Evolutionary conservation across 2,797 vertebrate genomes (phyloP), one percentile per base, ranked within the genome.

Genomic region (Hydrocynus forskahlii): DNA sequence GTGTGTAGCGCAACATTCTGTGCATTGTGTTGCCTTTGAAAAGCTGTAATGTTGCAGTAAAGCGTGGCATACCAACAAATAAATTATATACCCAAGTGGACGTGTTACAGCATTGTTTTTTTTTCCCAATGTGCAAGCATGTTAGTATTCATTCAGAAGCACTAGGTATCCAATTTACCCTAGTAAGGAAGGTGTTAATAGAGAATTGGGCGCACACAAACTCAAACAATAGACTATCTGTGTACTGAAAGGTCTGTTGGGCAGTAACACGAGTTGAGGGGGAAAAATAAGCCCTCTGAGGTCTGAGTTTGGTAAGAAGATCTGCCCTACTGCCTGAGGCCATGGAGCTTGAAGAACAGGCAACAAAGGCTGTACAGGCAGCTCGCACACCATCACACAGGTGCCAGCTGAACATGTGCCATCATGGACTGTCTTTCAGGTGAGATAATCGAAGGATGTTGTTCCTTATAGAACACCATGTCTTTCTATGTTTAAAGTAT

Each of bases 31-130:
- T 70, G 25, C 89, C 84, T 90, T 85, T 88, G 87, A 93, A 68
- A 81, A 91, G 85, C 86, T 93, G 82, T 92, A 69, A 89, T 93
- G 89, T 92, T 92, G 83, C 89, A 85, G 68, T 78, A 69, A 83
- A 90, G 86, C 62, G 85, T 90, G 89, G 91, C 89, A 89, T 87
- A 92, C 88, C 78, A 80, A 88, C 73, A 85, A 94, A 92, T 94
- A 95, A 95, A 95, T 80, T 79, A 87, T 90, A 88, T 90, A 88
- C 88, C 90, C 87, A 92, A 92, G 78, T 68, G 66, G 75, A 88
- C 48, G 43, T 78, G 38, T 84, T 48, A 19, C 60, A 4, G 54
- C 68, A 45, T 25, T 50, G 19, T 23, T 16, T 40, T 23, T 16
- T 72, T 14, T 29, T 9, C 7, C 23, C 45, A 16, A 9, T n/a